Conservation (phyloP, 2,888 invertebrate species). For the Ectemnius continuus region DNA sequence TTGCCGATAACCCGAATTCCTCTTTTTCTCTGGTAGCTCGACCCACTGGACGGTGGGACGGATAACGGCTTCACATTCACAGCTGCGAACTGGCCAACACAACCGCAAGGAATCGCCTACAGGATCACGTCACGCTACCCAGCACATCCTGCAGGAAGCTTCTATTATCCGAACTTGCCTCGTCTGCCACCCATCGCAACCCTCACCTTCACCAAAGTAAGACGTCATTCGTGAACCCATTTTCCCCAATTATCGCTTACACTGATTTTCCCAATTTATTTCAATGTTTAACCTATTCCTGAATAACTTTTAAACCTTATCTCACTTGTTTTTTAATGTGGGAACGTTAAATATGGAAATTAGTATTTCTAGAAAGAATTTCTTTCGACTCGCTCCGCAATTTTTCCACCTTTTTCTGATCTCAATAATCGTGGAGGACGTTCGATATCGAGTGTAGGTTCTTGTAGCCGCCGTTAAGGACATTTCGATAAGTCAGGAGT, state of each 20-base stretch:
- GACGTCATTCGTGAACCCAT: background rate
- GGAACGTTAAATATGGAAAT: too few relatives aligned
- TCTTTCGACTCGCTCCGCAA: too few relatives aligned
- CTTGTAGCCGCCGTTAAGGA: too few relatives aligned
- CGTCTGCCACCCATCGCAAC: slow-evolving; percentile 93
- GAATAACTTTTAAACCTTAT: too few relatives aligned
- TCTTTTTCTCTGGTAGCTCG: slow-evolving; percentile 80
- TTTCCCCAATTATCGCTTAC: background rate
- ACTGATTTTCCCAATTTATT: background rate
- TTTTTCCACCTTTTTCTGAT: too few relatives aligned
- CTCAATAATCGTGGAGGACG: too few relatives aligned
- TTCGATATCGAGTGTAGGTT: too few relatives aligned
- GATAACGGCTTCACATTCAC: slow-evolving; percentile 98
- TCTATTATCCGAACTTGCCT: slow-evolving; percentile 94
- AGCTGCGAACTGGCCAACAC: slow-evolving; percentile 97
- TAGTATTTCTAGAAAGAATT: too few relatives aligned
- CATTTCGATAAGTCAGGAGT: background rate
- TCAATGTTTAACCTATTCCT: background rate
- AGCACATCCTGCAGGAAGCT: slow-evolving; percentile 95
- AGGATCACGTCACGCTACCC: slow-evolving; percentile 93
- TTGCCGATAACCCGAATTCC: background rate
- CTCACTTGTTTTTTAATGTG: too few relatives aligned
- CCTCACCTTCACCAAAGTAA: slow-evolving; percentile 93
- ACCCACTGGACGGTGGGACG: slow-evolving; percentile 95
- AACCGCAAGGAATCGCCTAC: slow-evolving; percentile 92